Percentiles rank a stretch among this genome's conserved stretches.
Evolutionary conservation across 1,140 invertebrate genomes (phyloP).

Genomic region (Rhagoletis pomonella): DNA sequence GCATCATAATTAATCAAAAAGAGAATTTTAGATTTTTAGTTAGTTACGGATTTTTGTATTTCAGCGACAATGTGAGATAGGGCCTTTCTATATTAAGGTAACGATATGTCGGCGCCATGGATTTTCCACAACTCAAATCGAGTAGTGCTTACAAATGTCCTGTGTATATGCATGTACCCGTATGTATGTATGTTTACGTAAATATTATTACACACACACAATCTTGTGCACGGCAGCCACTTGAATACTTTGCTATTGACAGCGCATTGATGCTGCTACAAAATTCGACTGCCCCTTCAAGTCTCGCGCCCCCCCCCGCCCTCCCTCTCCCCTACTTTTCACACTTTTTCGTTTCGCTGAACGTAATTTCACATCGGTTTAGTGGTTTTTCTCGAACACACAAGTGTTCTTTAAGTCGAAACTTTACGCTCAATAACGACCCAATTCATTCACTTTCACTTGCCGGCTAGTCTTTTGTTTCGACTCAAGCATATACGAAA

Average conservation of each 20-base stretch:
- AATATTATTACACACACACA: no score
- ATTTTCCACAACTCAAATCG: neutral
- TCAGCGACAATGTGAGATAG: no score
- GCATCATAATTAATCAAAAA: no score
- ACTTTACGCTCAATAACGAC: slow-evolving; percentile 30
- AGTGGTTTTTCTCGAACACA: slow-evolving; percentile 20
- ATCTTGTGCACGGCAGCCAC: neutral
- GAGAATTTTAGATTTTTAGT: no score
- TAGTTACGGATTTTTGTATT: no score
- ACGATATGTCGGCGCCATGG: slow-evolving; percentile 11
- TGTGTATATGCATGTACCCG: neutral
- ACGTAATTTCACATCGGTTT: slow-evolving; percentile 2
- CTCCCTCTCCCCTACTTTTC: neutral
- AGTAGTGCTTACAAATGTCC: neutral
- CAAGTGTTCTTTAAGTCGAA: slow-evolving; percentile 8
- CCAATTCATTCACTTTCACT: slow-evolving; percentile 43
- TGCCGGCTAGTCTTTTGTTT: slow-evolving; percentile 31
- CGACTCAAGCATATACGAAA: slow-evolving; percentile 36
- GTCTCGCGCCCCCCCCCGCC: neutral
- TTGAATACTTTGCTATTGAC: slow-evolving; percentile 17
- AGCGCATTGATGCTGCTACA: neutral
- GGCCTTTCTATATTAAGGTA: no score
- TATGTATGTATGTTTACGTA: neutral
- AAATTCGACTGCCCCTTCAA: neutral
- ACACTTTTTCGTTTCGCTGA: neutral